phyloP scores from a whole-genome alignment of 2,113 vertebrate species.

The Odontesthes bonariensis region DNA sequence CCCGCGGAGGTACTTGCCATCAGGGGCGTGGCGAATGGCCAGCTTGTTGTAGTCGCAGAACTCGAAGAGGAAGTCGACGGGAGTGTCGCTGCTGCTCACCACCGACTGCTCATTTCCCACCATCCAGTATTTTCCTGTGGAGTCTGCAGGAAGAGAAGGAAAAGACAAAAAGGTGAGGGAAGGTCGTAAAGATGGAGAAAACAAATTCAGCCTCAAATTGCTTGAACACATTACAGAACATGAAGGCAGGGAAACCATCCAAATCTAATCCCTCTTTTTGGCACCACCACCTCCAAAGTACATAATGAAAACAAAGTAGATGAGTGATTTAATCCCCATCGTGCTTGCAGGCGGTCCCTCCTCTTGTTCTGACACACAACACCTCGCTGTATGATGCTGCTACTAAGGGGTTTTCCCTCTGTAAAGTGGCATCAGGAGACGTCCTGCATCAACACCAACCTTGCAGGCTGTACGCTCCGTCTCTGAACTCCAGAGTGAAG shows the following conservation, averaged over 20 bases:
- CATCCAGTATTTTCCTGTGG: conserved; percentile 98
- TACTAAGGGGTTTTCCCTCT: too few relatives aligned
- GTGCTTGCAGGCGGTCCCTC: conserved; percentile 17
- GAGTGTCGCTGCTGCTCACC: conserved; percentile 94
- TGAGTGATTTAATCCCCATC: conserved; percentile 28
- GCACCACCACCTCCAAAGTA: too few relatives aligned
- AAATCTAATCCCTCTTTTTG: conserved; percentile 44
- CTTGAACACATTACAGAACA: too few relatives aligned
- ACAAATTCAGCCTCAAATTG: conserved; percentile 11
- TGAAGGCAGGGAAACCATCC: background rate
- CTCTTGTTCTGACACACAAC: background rate
- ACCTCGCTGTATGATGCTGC: background rate
- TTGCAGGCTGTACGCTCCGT: conserved; percentile 96
- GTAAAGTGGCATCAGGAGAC: too few relatives aligned
- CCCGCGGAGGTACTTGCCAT: conserved; percentile 94
- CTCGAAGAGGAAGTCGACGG: conserved; percentile 96
- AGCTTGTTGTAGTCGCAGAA: conserved; percentile 99
- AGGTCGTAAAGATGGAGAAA: background rate
- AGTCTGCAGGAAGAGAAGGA: conserved; percentile 81
- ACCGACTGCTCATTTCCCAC: conserved; percentile 91
- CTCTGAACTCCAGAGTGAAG: conserved; percentile 93
- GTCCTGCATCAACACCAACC: conserved; percentile 75
- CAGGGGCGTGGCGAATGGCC: conserved; percentile 88
- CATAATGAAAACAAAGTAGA: conserved; percentile 20
- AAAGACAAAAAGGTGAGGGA: background rate